phyloP scores from a whole-genome alignment of 2,797 vertebrate species.

The Fistularia commersonii region DNA sequence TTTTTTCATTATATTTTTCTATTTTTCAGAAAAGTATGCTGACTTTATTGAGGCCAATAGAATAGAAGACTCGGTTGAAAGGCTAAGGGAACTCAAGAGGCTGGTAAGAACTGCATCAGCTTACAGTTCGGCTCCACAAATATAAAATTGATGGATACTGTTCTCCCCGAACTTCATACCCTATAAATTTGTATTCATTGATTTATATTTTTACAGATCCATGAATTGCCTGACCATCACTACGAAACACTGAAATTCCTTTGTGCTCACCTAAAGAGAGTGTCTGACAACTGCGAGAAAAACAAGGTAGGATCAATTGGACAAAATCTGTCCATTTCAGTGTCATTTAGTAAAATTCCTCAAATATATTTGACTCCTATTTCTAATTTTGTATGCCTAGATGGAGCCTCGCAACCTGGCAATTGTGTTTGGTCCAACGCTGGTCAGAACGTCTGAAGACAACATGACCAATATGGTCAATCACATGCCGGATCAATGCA shows the following conservation, averaged over 20 bases:
- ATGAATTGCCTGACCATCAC: slow-evolving; percentile 91
- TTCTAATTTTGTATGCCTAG: slow-evolving; percentile 59
- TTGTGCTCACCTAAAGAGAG: slow-evolving; percentile 91
- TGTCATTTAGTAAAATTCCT: slow-evolving; percentile 1
- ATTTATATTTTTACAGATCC: slow-evolving; percentile 72
- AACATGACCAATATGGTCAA: slow-evolving; percentile 99
- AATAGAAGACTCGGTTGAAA: slow-evolving; percentile 88
- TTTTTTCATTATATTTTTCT: slow-evolving; percentile 1
- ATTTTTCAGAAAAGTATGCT: slow-evolving; percentile 86
- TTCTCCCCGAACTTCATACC: no score
- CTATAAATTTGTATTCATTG: slow-evolving; percentile 11
- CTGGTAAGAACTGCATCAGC: slow-evolving; percentile 78
- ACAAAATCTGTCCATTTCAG: slow-evolving; percentile 6
- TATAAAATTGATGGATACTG: no score
- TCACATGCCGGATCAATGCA: slow-evolving; percentile 99
- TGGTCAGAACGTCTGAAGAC: slow-evolving; percentile 95
- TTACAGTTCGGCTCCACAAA: background rate
- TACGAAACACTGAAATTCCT: slow-evolving; percentile 96
- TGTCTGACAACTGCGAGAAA: slow-evolving; percentile 95
- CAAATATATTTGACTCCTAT: no score
- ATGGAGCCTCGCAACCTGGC: slow-evolving; percentile 99
- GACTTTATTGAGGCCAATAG: slow-evolving; percentile 97
- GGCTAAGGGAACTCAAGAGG: slow-evolving; percentile 90
- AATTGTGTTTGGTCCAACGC: slow-evolving; percentile 97
- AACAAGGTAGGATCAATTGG: slow-evolving; percentile 84